Evolutionary conservation across 1,140 invertebrate species (phyloP).

Genomic region (Sycophila sp.): DNA sequence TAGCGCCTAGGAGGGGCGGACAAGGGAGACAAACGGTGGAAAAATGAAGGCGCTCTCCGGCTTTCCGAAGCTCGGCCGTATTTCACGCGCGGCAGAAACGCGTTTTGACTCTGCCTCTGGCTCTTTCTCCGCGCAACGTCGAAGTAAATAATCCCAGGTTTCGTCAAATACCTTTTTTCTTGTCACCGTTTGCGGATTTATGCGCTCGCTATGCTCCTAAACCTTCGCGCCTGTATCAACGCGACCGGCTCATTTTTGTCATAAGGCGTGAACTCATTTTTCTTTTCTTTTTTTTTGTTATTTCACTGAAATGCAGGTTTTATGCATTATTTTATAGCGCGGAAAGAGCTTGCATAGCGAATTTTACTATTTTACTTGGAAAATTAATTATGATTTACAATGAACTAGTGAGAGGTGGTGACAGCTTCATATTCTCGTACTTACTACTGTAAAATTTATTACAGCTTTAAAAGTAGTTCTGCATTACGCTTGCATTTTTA

Average conservation of each 20-base stretch:
- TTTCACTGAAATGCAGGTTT: no score
- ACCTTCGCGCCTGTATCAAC: not conserved
- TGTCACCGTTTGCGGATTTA: not conserved
- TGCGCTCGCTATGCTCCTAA: constrained; percentile 13
- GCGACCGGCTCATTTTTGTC: not conserved
- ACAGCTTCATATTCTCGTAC: no score
- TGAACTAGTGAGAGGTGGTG: no score
- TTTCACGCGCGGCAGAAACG: constrained; percentile 43
- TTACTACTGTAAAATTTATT: no score
- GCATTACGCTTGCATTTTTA: no score
- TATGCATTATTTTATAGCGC: no score
- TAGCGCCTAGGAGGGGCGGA: not conserved
- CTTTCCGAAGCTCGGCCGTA: constrained; percentile 42
- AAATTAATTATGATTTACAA: no score
- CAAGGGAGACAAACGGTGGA: constrained; percentile 43
- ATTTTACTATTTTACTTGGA: no score
- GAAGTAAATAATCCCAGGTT: constrained; percentile 46
- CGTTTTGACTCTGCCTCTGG: constrained; percentile 42
- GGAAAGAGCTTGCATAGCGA: no score
- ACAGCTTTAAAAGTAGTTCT: no score
- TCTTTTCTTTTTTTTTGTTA: not conserved
- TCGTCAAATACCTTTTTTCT: constrained; percentile 23
- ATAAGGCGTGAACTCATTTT: not conserved
- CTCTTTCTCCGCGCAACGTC: not conserved
- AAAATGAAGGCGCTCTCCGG: constrained; percentile 45